Base-by-base conservation (phyloP, 2,888 invertebrate genomes). In the Dascillus cervinus region DNA sequence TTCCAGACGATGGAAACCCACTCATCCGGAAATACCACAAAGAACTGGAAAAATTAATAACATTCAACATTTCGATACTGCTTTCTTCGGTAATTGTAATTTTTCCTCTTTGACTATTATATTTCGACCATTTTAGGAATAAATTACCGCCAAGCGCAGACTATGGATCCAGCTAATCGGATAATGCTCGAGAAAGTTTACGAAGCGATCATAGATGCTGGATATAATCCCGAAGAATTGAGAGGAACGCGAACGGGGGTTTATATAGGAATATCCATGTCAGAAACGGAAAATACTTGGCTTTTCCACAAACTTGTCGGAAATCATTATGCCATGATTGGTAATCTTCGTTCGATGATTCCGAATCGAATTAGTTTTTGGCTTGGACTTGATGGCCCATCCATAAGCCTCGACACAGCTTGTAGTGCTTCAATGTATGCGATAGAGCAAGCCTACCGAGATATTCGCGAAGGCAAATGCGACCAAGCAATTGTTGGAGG, bases 341-440 rank as follows among this genome's bases (percentile, higher is more conserved):
- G 75, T 72, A 73, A 47, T 58, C 82, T 83, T 47, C 76, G 89
- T 37, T 86, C 90, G 3, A 91, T 94, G 90, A 73, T 92, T 56
- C 84, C 92, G 8, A 90, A 94, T 64, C 76, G 92, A 30, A 75
- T 96, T 41, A 91, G 91, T 1, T 92, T 86, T 61, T 82, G 81
- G 66, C 72, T 95, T 39, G 91, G 91, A 13, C 71, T 89, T 9
- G 82, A 82, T 49, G 92, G 95, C 0, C 94, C 94, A 0, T 90
- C 91, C 3, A 87, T 81, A 65, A 73, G 84, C 1, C 71, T 90
- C 5, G 95, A 96, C 64, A 90, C 94, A 0, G 95, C 95, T 0
- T 96, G 95, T 60, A 91, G 91, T n/a, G 94, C 94, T 32, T 87
- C 91, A 4, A 71, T 92, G 44, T 79, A 86, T 49, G 94, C 92